These are phyloP conservation scores for Toxotes chatareus DNA, from an alignment of 2,113 vertebrate species.

Conservation along the genomic window DNA sequence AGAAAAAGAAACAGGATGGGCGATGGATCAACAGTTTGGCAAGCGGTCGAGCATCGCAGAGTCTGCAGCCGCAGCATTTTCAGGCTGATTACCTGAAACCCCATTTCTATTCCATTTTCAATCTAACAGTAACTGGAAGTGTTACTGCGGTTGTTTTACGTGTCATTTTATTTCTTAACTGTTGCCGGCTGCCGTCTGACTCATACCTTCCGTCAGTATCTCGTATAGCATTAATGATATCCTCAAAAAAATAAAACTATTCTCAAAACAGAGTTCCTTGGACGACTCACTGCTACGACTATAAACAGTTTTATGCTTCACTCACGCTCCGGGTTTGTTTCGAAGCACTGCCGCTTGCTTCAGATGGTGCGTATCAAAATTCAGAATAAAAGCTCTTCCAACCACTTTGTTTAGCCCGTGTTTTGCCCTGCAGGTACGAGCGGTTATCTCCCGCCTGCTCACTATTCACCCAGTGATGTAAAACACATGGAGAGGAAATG, in stretches of 20 bases:
- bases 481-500: constrained; percentile 79
- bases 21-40: constrained; percentile 50
- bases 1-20: constrained; percentile 13
- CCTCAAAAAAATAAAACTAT: constrained; percentile 33
- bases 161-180: constrained; percentile 49
- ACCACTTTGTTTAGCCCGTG: not conserved
- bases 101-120: constrained; percentile 53
- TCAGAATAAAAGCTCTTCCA: constrained; percentile 42
- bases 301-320: constrained; percentile 41
- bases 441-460: constrained; percentile 58
- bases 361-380: constrained; percentile 4
- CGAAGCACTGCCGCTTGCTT: constrained; percentile 43
- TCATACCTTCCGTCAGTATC: not conserved
- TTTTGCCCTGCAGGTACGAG: constrained; percentile 63
- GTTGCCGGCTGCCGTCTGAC: constrained; percentile 25
- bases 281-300: constrained; percentile 44
- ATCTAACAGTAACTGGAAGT: constrained; percentile 35
- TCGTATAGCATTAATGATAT: constrained; percentile 33
- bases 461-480: constrained; percentile 60
- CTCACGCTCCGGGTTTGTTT: constrained; percentile 30
- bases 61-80: constrained; percentile 55
- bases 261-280: constrained; percentile 12
- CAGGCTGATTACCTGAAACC: constrained; percentile 57
- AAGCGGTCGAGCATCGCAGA: not conserved
- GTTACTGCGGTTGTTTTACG: constrained; percentile 39